A percentile compares a stretch with the other conserved stretches of the same genome.
phyloP scores from a whole-genome alignment of 2,113 vertebrate species.

The Gambusia holbrooki region DNA sequence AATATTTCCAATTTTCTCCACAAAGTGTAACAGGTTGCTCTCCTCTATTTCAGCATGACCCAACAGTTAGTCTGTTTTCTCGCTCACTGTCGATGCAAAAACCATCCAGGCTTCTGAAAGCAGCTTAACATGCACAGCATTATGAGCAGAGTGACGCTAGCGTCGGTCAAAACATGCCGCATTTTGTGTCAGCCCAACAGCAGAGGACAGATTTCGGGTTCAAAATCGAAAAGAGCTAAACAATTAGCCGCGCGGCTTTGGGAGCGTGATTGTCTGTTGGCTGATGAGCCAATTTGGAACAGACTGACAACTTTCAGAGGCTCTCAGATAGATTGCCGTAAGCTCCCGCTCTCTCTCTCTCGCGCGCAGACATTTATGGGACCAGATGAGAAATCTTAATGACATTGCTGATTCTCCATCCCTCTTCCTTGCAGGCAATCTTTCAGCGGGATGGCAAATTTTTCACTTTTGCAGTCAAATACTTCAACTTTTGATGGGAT shows the following conservation, averaged over 20 bases:
- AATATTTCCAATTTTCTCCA: neutral
- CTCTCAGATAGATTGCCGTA: conserved; percentile 1
- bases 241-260: conserved; percentile 8
- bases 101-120: neutral
- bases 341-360: neutral
- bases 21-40: neutral
- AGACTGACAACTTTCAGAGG: conserved; percentile 9
- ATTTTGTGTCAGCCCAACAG: neutral
- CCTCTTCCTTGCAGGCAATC: neutral
- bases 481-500: neutral
- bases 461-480: neutral
- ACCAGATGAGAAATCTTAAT: conserved; percentile 17
- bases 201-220: neutral
- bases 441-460: neutral
- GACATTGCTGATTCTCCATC: conserved; percentile 8
- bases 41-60: neutral
- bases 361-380: neutral
- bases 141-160: conserved; percentile 19
- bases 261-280: neutral
- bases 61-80: neutral
- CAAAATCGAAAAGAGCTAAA: neutral
- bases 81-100: neutral
- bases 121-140: conserved; percentile 7
- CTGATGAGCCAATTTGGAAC: conserved; percentile 12
- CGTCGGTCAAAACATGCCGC: neutral